These are phyloP conservation scores for Chirona hameri DNA, from an alignment of 2,888 invertebrate species.

Conservation along the genomic window DNA sequence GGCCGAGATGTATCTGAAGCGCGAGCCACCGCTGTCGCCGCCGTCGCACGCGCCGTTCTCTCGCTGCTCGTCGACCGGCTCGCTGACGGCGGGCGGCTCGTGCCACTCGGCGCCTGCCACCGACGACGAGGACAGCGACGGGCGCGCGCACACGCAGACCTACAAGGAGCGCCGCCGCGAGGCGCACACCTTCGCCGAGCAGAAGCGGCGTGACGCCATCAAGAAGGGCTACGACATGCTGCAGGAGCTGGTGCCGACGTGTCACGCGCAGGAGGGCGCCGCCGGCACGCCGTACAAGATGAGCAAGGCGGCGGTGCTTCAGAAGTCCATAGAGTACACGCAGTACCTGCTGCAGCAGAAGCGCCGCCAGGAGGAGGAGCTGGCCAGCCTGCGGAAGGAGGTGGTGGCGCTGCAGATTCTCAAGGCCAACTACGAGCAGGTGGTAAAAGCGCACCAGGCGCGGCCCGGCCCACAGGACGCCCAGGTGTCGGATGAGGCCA, in stretches of 20 bases:
- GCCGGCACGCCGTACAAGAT: slow-evolving; percentile 64
- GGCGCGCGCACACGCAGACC: slow-evolving; percentile 41
- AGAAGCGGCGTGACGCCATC: slow-evolving; percentile 53
- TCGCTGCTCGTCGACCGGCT: slow-evolving; percentile 39
- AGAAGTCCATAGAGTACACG: slow-evolving; percentile 90
- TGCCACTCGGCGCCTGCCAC: slow-evolving; percentile 22
- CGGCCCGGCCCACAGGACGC: slow-evolving; percentile 77
- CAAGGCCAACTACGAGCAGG: slow-evolving; percentile 93
- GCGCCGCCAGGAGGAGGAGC: slow-evolving; percentile 90
- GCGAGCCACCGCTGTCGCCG: slow-evolving; percentile 24
- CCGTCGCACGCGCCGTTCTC: slow-evolving; percentile 36
- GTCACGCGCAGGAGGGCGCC: slow-evolving; percentile 62
- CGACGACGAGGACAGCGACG: slow-evolving; percentile 48
- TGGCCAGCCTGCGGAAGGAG: slow-evolving; percentile 82
- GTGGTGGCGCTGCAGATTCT: slow-evolving; percentile 88
- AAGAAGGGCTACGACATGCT: slow-evolving; percentile 54
- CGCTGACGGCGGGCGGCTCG: slow-evolving; percentile 32
- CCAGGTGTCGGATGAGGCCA: slow-evolving; percentile 87
- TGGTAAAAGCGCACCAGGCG: slow-evolving; percentile 91
- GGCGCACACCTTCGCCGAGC: slow-evolving; percentile 54
- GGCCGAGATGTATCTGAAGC: background rate
- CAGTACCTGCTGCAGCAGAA: slow-evolving; percentile 88
- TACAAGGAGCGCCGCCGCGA: slow-evolving; percentile 62
- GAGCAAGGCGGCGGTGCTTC: slow-evolving; percentile 92
- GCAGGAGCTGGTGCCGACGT: slow-evolving; percentile 59